These are phyloP conservation scores for Lithophane ornitopus DNA, from an alignment of 2,888 invertebrate species.

Conservation along the genomic window DNA sequence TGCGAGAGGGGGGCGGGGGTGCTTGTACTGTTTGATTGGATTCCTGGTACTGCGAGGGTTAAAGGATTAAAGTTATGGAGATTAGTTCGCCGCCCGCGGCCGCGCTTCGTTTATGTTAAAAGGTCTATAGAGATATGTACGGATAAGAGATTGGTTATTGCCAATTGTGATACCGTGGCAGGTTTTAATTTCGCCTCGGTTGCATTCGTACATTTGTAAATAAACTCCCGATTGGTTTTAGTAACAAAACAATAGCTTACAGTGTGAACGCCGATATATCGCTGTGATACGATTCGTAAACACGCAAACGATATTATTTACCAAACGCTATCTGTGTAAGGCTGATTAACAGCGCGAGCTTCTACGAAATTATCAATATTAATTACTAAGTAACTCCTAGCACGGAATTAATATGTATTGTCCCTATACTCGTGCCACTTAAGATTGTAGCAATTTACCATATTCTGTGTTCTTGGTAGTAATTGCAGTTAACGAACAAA, in stretches of 20 bases:
- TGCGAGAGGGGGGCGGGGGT: constrained; percentile 76
- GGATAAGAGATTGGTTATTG: constrained; percentile 90
- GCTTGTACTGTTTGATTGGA: constrained; percentile 91
- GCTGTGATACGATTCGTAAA: constrained; percentile 50
- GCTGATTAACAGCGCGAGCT: constrained; percentile 37
- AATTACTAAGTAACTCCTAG: constrained; percentile 57
- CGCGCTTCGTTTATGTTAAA: constrained; percentile 89
- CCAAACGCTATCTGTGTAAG: constrained; percentile 48
- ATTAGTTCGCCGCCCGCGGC: constrained; percentile 90
- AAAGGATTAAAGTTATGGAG: constrained; percentile 91
- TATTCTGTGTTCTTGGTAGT: constrained; percentile 32
- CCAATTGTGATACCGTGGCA: constrained; percentile 87
- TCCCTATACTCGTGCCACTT: constrained; percentile 33
- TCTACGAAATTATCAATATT: constrained; percentile 58
- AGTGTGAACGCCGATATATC: constrained; percentile 48
- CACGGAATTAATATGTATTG: constrained; percentile 60
- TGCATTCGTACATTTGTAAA: constrained; percentile 70
- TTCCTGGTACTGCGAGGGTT: constrained; percentile 90
- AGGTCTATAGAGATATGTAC: constrained; percentile 89
- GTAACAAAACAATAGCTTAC: constrained; percentile 67
- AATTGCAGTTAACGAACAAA: constrained; percentile 37
- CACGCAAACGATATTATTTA: constrained; percentile 66
- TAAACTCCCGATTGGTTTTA: constrained; percentile 78
- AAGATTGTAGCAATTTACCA: constrained; percentile 40
- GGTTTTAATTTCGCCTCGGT: constrained; percentile 86